Conservation (phyloP, 2,113 vertebrate species). For the Rhinoptilus africanus region DNA sequence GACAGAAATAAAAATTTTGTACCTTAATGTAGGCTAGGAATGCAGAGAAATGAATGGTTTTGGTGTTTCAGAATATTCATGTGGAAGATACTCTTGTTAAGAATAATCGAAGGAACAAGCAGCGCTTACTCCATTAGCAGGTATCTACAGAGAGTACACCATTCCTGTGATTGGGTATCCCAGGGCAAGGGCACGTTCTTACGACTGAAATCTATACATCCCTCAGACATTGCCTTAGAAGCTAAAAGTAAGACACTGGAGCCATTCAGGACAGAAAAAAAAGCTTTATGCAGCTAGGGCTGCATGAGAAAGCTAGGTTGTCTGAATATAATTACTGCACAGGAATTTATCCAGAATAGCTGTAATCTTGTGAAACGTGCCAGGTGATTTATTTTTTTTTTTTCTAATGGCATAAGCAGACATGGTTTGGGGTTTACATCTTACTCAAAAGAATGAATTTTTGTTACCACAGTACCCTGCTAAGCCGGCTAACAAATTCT, state of each 20-base stretch:
- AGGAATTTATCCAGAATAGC: neutral
- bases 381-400: too few relatives aligned
- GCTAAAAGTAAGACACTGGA: neutral
- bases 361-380: neutral
- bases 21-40: neutral
- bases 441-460: neutral
- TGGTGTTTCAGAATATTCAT: fast-evolving
- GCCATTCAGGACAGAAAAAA: neutral
- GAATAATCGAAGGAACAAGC: neutral
- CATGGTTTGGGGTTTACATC: neutral
- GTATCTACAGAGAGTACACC: neutral
- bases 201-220: neutral
- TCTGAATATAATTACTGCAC: neutral
- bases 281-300: neutral
- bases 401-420: neutral
- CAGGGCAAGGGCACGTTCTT: neutral
- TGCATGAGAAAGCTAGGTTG: neutral
- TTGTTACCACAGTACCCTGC: neutral
- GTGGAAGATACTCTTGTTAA: neutral
- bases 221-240: neutral
- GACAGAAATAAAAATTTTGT: neutral
- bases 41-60: neutral
- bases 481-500: neutral
- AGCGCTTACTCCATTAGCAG: neutral
- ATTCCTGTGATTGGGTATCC: neutral